phyloP scores from a whole-genome alignment of 37 sponge, comb jelly and placozoan species.

The Lycopodina hypogea region DNA sequence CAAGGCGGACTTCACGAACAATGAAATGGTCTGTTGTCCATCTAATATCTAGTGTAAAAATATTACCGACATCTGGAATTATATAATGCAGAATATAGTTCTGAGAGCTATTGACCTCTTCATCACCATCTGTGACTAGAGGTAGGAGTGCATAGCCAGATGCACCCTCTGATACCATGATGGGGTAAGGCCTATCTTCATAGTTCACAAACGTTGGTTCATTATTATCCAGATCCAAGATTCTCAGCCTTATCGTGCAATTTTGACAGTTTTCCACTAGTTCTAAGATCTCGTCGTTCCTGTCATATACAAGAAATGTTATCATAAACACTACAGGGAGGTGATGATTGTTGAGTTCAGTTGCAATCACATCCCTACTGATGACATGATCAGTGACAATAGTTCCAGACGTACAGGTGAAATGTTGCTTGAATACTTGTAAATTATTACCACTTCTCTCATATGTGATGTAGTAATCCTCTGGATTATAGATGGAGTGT shows the following conservation, averaged over 20 bases:
- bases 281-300: background rate
- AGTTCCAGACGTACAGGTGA: background rate
- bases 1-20: slow-evolving; percentile 11
- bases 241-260: background rate
- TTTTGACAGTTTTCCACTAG: background rate
- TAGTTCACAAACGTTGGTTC: slow-evolving; percentile 37
- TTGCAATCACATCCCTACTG: slow-evolving; percentile 33
- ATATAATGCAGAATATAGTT: slow-evolving; percentile 9
- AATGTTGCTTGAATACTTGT: background rate
- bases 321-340: slow-evolving; percentile 16
- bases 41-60: too few species aligned
- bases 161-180: background rate
- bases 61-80: too few species aligned
- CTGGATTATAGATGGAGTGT: too few species aligned
- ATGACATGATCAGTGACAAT: background rate
- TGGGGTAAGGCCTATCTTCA: background rate
- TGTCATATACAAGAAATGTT: background rate
- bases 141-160: background rate
- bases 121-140: slow-evolving; percentile 30
- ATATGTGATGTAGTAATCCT: too few species aligned
- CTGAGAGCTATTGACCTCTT: slow-evolving; percentile 22
- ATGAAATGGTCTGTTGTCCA: slow-evolving; percentile 8
- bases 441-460: background rate
- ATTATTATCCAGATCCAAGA: slow-evolving; percentile 67
- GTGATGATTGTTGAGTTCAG: background rate